These are phyloP conservation scores for Magallana ariakensis DNA, from an alignment of 1,140 invertebrate genomes.

Conservation along the genomic window DNA sequence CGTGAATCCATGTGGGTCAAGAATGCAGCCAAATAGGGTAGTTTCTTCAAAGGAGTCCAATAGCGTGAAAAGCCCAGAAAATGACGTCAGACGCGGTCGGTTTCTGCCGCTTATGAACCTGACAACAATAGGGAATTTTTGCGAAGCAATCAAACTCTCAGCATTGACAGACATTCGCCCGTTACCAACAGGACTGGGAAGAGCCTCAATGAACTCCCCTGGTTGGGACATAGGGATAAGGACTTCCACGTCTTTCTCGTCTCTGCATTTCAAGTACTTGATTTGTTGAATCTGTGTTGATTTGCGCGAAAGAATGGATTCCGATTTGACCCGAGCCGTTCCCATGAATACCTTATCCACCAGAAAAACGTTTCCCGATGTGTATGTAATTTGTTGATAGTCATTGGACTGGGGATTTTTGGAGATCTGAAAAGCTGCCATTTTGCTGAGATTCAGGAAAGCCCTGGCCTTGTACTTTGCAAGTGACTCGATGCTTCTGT, in stretches of 20 bases:
- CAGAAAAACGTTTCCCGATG: slow-evolving; percentile 62
- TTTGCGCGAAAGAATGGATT: slow-evolving; percentile 5
- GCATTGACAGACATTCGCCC: slow-evolving; percentile 57
- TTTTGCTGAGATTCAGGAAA: slow-evolving; percentile 60
- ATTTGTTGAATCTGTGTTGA: slow-evolving; percentile 47
- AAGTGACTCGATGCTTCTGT: slow-evolving; percentile 52
- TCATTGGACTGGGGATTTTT: slow-evolving; percentile 45
- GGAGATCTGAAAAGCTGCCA: slow-evolving; percentile 58
- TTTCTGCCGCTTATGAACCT: slow-evolving; percentile 60
- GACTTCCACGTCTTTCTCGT: slow-evolving; percentile 59
- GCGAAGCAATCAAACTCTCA: slow-evolving; percentile 53
- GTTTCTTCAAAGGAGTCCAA: slow-evolving; percentile 67
- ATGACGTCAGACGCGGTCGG: slow-evolving; percentile 57
- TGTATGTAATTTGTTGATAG: slow-evolving; percentile 55
- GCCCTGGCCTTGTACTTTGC: slow-evolving; percentile 51
- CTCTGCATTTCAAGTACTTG: slow-evolving; percentile 62
- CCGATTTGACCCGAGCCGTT: slow-evolving; percentile 49
- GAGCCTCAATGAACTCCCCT: slow-evolving; percentile 61
- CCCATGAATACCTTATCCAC: slow-evolving; percentile 58
- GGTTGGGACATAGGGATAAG: slow-evolving; percentile 55
- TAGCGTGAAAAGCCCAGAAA: slow-evolving; percentile 61
- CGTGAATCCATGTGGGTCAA: slow-evolving; percentile 53
- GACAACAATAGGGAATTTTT: slow-evolving; percentile 63
- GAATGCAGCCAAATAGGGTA: slow-evolving; percentile 59
- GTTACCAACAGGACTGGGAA: slow-evolving; percentile 48